These are phyloP conservation scores for Aplocera efformata DNA, from an alignment of 2,888 invertebrate genomes.

Conservation along the genomic window DNA sequence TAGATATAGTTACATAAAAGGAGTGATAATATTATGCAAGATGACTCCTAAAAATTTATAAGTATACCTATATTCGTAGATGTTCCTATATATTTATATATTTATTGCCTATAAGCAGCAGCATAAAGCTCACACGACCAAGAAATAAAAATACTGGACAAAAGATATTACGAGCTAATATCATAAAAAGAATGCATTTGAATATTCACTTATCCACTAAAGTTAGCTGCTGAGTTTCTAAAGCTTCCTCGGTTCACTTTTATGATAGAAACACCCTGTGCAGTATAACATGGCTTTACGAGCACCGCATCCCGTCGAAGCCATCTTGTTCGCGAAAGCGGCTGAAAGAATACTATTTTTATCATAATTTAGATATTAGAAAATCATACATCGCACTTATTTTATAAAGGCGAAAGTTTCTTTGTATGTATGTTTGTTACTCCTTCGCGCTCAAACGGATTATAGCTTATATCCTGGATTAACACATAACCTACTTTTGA, in stretches of 20 bases:
- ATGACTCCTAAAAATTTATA: no score
- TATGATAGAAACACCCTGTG: slow-evolving; percentile 62
- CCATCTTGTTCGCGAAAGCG: slow-evolving; percentile 58
- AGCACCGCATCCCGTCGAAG: slow-evolving; percentile 53
- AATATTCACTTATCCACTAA: slow-evolving; percentile 40
- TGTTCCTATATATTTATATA: no score
- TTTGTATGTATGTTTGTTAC: no score
- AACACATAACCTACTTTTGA: no score
- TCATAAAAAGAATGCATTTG: slow-evolving; percentile 27
- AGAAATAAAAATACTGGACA: slow-evolving; percentile 11
- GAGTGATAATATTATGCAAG: no score
- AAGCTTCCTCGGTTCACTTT: slow-evolving; percentile 50
- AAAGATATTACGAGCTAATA: slow-evolving; percentile 20
- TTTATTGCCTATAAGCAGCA: no score
- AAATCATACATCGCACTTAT: no score
- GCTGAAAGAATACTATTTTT: slow-evolving; percentile 48
- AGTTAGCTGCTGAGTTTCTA: slow-evolving; percentile 44
- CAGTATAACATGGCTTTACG: slow-evolving; percentile 61
- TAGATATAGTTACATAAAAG: no score
- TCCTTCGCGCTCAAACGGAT: no score
- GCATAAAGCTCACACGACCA: neutral
- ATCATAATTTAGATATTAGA: slow-evolving; percentile 30
- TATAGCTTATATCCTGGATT: no score
- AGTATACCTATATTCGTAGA: no score
- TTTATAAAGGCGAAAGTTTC: no score